phyloP scores from a whole-genome alignment of 1,140 invertebrate species.

The Atta colombica region DNA sequence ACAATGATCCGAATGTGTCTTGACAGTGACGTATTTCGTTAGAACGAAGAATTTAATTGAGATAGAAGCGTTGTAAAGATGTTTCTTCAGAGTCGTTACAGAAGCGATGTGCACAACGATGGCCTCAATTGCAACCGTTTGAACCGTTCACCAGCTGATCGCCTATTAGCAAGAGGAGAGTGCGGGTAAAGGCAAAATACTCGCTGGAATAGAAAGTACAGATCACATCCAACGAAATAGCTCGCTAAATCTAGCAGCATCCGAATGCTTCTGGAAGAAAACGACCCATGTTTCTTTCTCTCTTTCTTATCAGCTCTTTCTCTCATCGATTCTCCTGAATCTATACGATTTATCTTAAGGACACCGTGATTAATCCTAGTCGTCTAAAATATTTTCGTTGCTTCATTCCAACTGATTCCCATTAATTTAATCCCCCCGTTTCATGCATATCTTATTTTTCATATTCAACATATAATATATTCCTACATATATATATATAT shows the following conservation, averaged over 20 bases:
- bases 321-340: slow-evolving; percentile 12
- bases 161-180: slow-evolving; percentile 59
- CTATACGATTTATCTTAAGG: slow-evolving; percentile 8
- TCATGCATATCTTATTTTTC: slow-evolving; percentile 7
- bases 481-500: neutral
- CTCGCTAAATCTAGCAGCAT: slow-evolving; percentile 32
- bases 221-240: slow-evolving; percentile 37
- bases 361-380: slow-evolving; percentile 36
- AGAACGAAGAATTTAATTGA: slow-evolving; percentile 21
- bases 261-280: neutral
- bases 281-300: neutral
- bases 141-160: slow-evolving; percentile 70
- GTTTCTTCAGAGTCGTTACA: slow-evolving; percentile 17
- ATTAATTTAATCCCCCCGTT: neutral
- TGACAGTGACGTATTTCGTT: neutral
- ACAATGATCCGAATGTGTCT: slow-evolving; percentile 1
- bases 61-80: neutral
- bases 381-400: slow-evolving; percentile 5
- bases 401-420: neutral
- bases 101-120: slow-evolving; percentile 52
- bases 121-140: slow-evolving; percentile 71
- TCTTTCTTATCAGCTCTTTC: slow-evolving; percentile 7
- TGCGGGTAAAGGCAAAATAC: slow-evolving; percentile 13
- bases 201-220: slow-evolving; percentile 67
- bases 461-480: slow-evolving; percentile 12